These are phyloP conservation scores for Andrena marginata DNA, from an alignment of 2,888 invertebrate genomes.

Conservation along the genomic window DNA sequence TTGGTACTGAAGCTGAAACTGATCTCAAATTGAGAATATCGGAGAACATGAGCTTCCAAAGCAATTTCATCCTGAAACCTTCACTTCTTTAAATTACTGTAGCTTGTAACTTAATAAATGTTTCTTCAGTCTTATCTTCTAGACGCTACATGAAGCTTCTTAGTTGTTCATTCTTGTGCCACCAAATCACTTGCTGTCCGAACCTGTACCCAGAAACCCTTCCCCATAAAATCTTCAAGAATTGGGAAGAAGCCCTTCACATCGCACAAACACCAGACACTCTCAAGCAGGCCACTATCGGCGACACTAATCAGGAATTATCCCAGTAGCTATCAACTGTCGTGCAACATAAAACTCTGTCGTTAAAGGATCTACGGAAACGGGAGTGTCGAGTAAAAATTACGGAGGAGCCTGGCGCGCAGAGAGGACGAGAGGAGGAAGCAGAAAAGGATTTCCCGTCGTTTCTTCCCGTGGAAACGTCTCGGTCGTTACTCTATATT, in stretches of 20 bases:
- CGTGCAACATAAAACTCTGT: slow-evolving; percentile 1
- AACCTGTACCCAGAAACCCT: too few relatives aligned
- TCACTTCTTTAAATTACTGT: not conserved
- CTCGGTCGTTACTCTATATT: slow-evolving; percentile 47
- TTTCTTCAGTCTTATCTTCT: too few relatives aligned
- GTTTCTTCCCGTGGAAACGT: slow-evolving; percentile 34
- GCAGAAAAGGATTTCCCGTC: slow-evolving; percentile 24
- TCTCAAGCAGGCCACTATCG: slow-evolving; percentile 1
- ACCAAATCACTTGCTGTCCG: too few relatives aligned
- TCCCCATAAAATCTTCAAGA: too few relatives aligned
- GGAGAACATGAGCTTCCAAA: not conserved
- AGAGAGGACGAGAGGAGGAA: not conserved
- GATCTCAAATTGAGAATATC: slow-evolving; percentile 8
- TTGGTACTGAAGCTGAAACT: not conserved
- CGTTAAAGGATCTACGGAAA: not conserved
- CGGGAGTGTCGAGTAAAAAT: slow-evolving; percentile 18
- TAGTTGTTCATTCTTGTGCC: too few relatives aligned
- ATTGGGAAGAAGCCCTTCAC: too few relatives aligned
- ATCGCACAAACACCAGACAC: too few relatives aligned
- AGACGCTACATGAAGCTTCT: too few relatives aligned
- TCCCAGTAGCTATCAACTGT: not conserved
- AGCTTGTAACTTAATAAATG: not conserved
- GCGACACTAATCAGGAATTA: not conserved
- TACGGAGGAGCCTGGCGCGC: not conserved
- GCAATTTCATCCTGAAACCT: not conserved